A percentile compares a stretch with the other conserved stretches of the same genome.
Evolutionary conservation across 2,113 vertebrate species (phyloP).

Genomic region (Crotalus horridus): DNA sequence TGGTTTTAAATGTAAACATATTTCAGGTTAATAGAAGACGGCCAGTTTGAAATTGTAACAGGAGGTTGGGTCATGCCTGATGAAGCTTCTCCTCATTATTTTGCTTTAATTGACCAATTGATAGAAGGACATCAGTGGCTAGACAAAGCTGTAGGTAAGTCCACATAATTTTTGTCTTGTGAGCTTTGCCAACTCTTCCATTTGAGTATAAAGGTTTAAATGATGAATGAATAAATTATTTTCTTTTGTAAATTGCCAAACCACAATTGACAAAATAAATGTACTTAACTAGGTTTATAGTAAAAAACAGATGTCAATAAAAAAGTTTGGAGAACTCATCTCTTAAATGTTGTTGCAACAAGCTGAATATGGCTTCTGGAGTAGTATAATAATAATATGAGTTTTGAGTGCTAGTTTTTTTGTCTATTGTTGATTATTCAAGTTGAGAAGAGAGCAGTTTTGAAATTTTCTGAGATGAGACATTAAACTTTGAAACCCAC

Average conservation of each 20-base stretch:
- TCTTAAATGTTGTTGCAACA: not conserved
- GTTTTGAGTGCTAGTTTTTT: not conserved
- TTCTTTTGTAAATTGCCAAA: not conserved
- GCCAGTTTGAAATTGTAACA: conserved; percentile 89
- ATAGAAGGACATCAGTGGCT: conserved; percentile 95
- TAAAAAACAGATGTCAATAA: not conserved
- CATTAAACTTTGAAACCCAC: not conserved
- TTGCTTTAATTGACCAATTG: conserved; percentile 85
- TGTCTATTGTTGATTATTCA: not conserved
- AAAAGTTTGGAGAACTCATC: not conserved
- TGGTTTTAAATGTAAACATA: conserved; percentile 10
- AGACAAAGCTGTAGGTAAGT: conserved; percentile 83
- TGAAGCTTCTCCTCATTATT: conserved; percentile 88
- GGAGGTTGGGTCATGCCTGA: conserved; percentile 97
- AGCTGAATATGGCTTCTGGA: too few species aligned
- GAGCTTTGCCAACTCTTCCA: not conserved
- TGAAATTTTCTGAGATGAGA: not conserved
- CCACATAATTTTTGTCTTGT: not conserved
- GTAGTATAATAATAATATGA: not conserved
- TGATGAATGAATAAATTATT: not conserved
- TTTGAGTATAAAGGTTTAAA: not conserved
- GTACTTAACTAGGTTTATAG: not conserved
- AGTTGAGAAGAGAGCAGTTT: not conserved
- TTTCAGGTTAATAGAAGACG: conserved; percentile 78
- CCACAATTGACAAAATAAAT: not conserved